These are phyloP conservation scores for Imbricaverruca yamaguchii DNA, from an alignment of 2,888 invertebrate species.

Conservation along the genomic window DNA sequence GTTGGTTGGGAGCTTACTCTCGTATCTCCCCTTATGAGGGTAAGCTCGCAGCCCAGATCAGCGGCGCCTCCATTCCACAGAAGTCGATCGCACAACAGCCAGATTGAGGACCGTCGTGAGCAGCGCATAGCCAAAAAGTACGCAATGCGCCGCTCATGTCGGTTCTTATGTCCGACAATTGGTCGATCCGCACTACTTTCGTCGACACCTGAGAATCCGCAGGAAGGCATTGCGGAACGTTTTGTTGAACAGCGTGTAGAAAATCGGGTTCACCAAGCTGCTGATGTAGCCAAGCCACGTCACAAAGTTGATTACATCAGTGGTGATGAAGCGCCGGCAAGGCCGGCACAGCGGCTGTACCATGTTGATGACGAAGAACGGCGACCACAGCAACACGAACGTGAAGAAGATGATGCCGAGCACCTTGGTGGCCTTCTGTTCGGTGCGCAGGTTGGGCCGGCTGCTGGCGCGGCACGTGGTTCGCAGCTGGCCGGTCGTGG, in stretches of 20 bases:
- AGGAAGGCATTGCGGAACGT: conserved; percentile 86
- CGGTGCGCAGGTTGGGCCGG: conserved; percentile 61
- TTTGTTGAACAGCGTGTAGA: conserved; percentile 92
- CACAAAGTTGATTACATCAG: conserved; percentile 71
- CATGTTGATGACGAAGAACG: conserved; percentile 84
- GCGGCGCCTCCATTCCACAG: background rate
- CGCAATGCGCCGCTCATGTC: background rate
- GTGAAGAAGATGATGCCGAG: conserved; percentile 90
- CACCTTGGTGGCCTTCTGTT: conserved; percentile 91
- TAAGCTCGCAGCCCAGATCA: background rate
- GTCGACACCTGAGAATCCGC: conserved; percentile 67
- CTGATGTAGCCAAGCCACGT: conserved; percentile 91
- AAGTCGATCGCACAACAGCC: background rate
- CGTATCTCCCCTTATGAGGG: background rate
- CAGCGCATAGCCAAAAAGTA: background rate
- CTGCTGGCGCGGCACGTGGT: conserved; percentile 30
- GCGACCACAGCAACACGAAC: conserved; percentile 91
- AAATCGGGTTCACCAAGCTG: conserved; percentile 90
- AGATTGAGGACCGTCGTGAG: background rate
- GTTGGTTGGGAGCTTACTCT: background rate
- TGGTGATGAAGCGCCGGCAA: conserved; percentile 63
- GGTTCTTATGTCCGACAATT: background rate
- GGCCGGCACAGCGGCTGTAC: conserved; percentile 72
- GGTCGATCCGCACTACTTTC: conserved; percentile 52
- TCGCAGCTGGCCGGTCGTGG: conserved; percentile 27